A percentile compares a stretch with the other conserved stretches of the same genome.
phyloP scores from a whole-genome alignment of 2,888 invertebrate genomes.

The Megaustenia siamemsis region DNA sequence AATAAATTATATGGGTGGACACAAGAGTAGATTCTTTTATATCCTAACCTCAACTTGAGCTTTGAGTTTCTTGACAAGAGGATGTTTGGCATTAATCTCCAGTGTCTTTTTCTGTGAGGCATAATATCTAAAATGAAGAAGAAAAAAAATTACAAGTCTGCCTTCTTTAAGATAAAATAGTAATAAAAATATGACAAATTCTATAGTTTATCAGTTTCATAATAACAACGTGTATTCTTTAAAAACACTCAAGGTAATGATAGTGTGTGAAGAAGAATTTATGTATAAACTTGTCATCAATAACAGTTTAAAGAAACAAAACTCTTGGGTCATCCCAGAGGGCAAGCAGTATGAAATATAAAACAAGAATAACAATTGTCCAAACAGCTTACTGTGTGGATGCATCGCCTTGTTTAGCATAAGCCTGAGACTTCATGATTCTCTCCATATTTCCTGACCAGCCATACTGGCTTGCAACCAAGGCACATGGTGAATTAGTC shows the following conservation, averaged over 20 bases:
- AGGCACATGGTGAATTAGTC: conserved; percentile 94
- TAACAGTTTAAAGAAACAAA: too few species aligned
- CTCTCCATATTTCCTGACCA: conserved; percentile 99
- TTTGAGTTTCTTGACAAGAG: conserved; percentile 93
- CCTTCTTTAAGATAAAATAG: too few species aligned
- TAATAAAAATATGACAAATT: too few species aligned
- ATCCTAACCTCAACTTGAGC: conserved; percentile 84
- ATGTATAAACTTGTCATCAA: too few species aligned
- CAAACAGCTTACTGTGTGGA: conserved; percentile 84
- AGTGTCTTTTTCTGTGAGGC: conserved; percentile 89
- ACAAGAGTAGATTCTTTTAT: too few species aligned
- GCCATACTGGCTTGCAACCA: conserved; percentile 97
- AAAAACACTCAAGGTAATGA: too few species aligned
- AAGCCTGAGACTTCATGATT: conserved; percentile 92
- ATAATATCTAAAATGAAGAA: conserved; percentile 74
- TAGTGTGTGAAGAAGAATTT: too few species aligned
- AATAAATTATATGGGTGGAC: too few species aligned
- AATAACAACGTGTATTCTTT: too few species aligned
- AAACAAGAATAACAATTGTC: background rate
- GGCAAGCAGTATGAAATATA: too few species aligned
- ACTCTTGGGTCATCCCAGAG: too few species aligned
- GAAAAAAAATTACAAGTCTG: background rate
- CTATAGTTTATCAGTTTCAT: too few species aligned
- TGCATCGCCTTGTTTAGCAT: conserved; percentile 90
- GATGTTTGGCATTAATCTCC: conserved; percentile 98